phyloP scores from a whole-genome alignment of 1,140 invertebrate species.

The Drosophila ambigua region DNA sequence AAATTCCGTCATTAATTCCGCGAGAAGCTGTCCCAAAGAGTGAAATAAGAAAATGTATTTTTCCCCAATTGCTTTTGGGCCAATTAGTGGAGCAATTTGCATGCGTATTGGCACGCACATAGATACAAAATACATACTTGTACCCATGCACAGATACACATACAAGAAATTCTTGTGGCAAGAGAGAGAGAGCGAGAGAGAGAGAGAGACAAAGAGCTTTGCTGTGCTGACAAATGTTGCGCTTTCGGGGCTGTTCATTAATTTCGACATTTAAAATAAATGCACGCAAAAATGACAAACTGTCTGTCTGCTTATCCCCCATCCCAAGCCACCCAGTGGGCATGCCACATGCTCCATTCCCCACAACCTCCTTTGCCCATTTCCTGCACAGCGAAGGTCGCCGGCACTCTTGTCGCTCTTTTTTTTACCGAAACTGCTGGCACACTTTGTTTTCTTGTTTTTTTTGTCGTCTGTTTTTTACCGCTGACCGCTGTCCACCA shows the following conservation, averaged over 20 bases:
- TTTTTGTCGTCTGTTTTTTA: constrained; percentile 10
- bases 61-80: constrained; percentile 13
- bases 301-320: constrained; percentile 19
- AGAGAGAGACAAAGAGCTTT: constrained; percentile 6
- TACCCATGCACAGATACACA: no score
- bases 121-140: no score
- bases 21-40: background rate
- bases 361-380: constrained; percentile 17
- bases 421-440: constrained; percentile 19
- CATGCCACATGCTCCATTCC: background rate
- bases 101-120: constrained; percentile 2
- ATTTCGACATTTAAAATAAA: constrained; percentile 59
- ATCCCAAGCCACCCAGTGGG: background rate
- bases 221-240: constrained; percentile 12
- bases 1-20: constrained; percentile 29
- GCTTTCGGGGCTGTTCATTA: constrained; percentile 41
- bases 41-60: constrained; percentile 4
- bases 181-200: no score
- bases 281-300: constrained; percentile 48
- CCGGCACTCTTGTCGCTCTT: constrained; percentile 16
- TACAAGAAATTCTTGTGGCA: no score
- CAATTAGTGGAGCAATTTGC: constrained; percentile 36
- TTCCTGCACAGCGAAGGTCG: constrained; percentile 48
- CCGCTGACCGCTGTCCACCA: constrained; percentile 39
- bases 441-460: constrained; percentile 46